Evolutionary conservation across 2,888 invertebrate genomes (phyloP).

Genomic region (Stictocephala bisonia): DNA sequence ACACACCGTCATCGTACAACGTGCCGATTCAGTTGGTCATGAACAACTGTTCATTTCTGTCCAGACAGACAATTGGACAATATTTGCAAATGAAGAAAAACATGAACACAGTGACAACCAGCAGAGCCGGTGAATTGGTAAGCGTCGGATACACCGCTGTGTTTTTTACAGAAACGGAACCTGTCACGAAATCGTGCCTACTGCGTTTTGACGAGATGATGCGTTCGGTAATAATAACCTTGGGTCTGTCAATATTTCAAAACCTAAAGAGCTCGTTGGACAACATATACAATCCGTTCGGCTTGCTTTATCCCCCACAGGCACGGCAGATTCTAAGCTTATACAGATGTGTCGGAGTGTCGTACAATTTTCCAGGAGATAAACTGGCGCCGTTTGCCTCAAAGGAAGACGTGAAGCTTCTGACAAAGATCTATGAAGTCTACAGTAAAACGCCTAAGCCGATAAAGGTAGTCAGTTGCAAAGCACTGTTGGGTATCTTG

Average conservation of each 20-base stretch:
- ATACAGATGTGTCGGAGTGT: constrained; percentile 2
- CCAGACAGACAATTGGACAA: not conserved
- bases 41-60: constrained; percentile 19
- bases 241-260: not conserved
- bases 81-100: constrained; percentile 14
- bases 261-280: not conserved
- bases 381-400: not conserved
- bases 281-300: not conserved
- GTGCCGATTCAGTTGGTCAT: constrained; percentile 2
- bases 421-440: not conserved
- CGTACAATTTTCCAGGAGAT: not conserved
- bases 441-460: not conserved
- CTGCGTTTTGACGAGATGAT: constrained; percentile 19
- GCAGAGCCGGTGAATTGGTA: not conserved
- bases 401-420: not conserved
- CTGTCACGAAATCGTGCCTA: not conserved
- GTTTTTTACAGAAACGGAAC: constrained; percentile 2
- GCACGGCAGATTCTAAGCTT: not conserved
- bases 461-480: too few species aligned
- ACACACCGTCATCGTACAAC: too few species aligned
- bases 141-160: not conserved
- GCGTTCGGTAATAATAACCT: constrained; percentile 9
- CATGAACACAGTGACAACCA: not conserved
- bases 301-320: constrained; percentile 1
- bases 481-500: too few species aligned